Conservation (phyloP, 1,140 invertebrate genomes). For the Mactra quadrangularis region DNA sequence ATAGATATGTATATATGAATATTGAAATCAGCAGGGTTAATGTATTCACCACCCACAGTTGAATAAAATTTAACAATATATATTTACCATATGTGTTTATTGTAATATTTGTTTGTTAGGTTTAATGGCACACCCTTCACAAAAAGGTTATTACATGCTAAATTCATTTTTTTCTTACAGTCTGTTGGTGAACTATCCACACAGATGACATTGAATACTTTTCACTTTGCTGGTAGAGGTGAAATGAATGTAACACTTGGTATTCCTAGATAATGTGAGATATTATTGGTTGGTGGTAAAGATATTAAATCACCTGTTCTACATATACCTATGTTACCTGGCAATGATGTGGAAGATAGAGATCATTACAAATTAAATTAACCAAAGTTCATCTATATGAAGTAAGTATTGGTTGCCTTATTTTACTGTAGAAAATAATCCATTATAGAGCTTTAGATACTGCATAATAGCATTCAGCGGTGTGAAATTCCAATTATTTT, state of each 20-base stretch:
- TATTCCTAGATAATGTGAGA: constrained; percentile 97
- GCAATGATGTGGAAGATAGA: constrained; percentile 42
- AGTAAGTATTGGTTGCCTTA: constrained; percentile 83
- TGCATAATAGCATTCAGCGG: too few species aligned
- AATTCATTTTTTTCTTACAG: too few species aligned
- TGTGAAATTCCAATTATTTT: too few species aligned
- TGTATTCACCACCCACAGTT: too few species aligned
- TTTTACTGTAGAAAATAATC: constrained; percentile 1
- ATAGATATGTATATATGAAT: too few species aligned
- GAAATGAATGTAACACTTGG: constrained; percentile 99
- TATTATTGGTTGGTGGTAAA: constrained; percentile 96
- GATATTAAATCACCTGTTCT: constrained; percentile 98
- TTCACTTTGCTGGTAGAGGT: constrained; percentile 99
- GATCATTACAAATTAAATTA: constrained; percentile 84
- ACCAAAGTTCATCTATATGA: constrained; percentile 91
- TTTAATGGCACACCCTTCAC: too few species aligned
- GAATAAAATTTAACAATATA: too few species aligned
- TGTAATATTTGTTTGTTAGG: too few species aligned
- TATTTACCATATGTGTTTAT: too few species aligned
- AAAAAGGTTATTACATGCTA: too few species aligned
- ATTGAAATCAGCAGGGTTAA: too few species aligned
- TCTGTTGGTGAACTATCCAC: constrained; percentile 99
- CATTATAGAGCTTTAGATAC: too few species aligned
- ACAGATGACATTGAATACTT: constrained; percentile 99
- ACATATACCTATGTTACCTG: constrained; percentile 92